Evolutionary conservation across 2,888 invertebrate genomes (phyloP), one percentile per base, ranked within the genome.

Genomic region (Tachina grossa): DNA sequence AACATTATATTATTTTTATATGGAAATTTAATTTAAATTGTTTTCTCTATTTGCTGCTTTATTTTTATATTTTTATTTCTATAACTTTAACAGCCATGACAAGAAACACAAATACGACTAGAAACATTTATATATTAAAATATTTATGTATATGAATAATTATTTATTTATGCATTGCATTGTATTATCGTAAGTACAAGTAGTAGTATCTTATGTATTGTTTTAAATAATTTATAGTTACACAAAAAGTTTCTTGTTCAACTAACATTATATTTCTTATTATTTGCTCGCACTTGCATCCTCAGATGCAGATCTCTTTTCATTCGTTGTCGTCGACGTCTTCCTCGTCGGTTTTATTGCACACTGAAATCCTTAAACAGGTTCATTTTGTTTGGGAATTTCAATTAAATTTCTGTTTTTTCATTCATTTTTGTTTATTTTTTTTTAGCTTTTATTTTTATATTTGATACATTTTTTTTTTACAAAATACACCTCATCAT

Each of bases 211-310:
- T 31, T 31, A 53, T 53, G 14, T 14, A 22, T 63, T 63, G 47
- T 68, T 39, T 74, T 45, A 45, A 71, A 47, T 72, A 47, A 11
- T 47, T 66, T 39, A 74, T 57, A 65, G 45, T 81, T 57, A 68
- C 47, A 65, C 61, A 61, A 79, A 76, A 45, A 74, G 14, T 57
- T 51, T 65, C 14, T 68, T 55, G n/a, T 61, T 75, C 59, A 82
- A 86, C 86, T 86, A 86, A 86, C 86, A 86, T 86, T 84, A 81
- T 86, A 57, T 72, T 81, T 68, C 11, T 81, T 79, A 85, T 72
- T 80, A 31, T 68, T 71, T 76, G 61, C 53, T 74, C 65, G 63
- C 74, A 66, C 81, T 84, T 75, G 86, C 81, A 86, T 86, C 77
- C 81, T 86, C 77, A 61, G 74, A 78, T 69, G 81, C 74, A 75